Evolutionary conservation across 2,797 vertebrate species (phyloP), one percentile per base, ranked within the genome.

Genomic region (Thamnophis elegans): DNA sequence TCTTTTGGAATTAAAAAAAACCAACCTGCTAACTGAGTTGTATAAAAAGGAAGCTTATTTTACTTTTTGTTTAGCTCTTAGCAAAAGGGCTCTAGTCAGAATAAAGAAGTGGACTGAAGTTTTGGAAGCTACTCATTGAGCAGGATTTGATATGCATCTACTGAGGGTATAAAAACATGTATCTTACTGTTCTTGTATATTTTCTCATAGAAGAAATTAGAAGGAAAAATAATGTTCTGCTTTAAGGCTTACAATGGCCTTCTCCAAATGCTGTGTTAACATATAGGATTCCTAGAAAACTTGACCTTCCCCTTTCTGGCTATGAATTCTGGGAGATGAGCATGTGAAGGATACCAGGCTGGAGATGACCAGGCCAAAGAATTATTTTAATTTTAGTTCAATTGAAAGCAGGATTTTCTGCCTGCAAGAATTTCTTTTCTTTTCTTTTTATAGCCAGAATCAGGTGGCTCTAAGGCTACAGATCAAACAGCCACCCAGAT

Each of bases 11-110:
- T 60, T 11, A 10, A 26, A 26, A 58, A 26, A 60, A 62, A 22
- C 9, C 36, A 78, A 42, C 36, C 36, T 42, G 36, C 18, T 78
- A 42, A 11, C 3, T 78, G 36, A 42, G 18, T 78, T 78, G 36
- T 42, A 78, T 78, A 42, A 42, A 42, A 42, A 78, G 36, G 36
- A 87, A 22, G 16, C 7, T n/a, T 86, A 86, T 9, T 93, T 20
- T 87, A 3, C 13, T 89, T 28, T 94, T 94, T 85, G 54, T 62
- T 91, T 78, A 78, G 93, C 59, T 26, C 82, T 58, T 54, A 51
- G 53, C 2, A 85, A 58, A 93, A 85, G 3, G 90, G 85, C 58
- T 93, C 5, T 89, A 91, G 92, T 54, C 13, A 60, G 25, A 47
- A 85, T 91, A 87, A 28, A 42, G 78, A 93, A 22, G 3, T 14